Evolutionary conservation across 2,888 invertebrate species (phyloP), one percentile per base, ranked within the genome.

Genomic region (Agrilus mali): DNA sequence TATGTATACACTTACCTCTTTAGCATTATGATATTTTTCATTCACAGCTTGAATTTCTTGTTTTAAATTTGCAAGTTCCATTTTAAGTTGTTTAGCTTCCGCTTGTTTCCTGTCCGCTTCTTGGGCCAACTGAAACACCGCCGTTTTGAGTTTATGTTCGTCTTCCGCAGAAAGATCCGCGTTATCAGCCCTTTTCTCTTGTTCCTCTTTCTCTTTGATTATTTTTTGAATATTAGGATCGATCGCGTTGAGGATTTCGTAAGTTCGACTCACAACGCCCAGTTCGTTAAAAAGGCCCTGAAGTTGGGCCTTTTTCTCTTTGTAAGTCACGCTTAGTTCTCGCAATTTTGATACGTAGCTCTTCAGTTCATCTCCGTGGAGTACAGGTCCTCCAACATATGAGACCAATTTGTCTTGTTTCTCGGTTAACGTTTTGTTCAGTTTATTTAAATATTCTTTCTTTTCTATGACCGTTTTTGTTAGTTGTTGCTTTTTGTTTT

Each of bases 291-390:
- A 42, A 36, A 48, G 34, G 1, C 86, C 80, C 67, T 74, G 50
- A 51, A 88, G 68, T 62, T 86, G 84, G 38, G 80, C 74, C 55
- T 85, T 72, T 60, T 84, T 83, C 59, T 83, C 77, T 68, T 89
- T 90, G 65, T 89, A 90, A 8, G 82, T 69, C 7, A 81, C 79
- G 59, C 86, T 87, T 61, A 87, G 86, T 40, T 81, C 80, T 45
- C 89, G 75, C 47, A 92, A 67, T 52, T 83, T 80, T 57, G 80
- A 82, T 13, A 92, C 85, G 64, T 89, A 90, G 52, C 80, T 78
- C 64, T 89, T 88, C 59, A 89, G 78, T 67, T 90, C 86, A 48
- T 87, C 87, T 20, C 86, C 87, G 54, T 82, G 75, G 16, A 86
- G 70, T 15, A 83, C 75, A 43, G 80, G 78, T 47, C 82, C 82